phyloP scores from a whole-genome alignment of 2,888 invertebrate genomes.

The Drosophila formosana region DNA sequence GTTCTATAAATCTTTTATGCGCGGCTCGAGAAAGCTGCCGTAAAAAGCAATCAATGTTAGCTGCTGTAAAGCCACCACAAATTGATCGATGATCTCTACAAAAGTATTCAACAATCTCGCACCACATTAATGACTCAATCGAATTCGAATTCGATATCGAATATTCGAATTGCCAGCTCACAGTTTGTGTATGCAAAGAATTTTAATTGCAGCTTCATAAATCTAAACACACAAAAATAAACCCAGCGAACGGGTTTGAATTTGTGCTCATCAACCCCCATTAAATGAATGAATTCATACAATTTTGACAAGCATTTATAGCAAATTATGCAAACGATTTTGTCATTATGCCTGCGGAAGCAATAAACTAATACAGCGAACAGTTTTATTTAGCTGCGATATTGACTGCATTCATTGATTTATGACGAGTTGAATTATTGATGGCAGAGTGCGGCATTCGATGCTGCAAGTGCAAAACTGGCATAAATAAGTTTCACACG shows the following conservation, averaged over 20 bases:
- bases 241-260: not conserved
- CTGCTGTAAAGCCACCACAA: slow-evolving; percentile 23
- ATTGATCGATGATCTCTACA: slow-evolving; percentile 11
- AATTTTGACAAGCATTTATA: slow-evolving; percentile 20
- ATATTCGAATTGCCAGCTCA: not conserved
- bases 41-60: slow-evolving; percentile 31
- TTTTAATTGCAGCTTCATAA: slow-evolving; percentile 10
- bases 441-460: not conserved
- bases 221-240: slow-evolving; percentile 5
- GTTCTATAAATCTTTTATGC: slow-evolving; percentile 22
- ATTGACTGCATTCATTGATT: not conserved
- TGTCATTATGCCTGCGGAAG: slow-evolving; percentile 12
- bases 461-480: slow-evolving; percentile 9
- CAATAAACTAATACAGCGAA: not conserved
- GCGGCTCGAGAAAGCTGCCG: slow-evolving; percentile 32
- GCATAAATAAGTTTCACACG: slow-evolving; percentile 47
- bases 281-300: slow-evolving; percentile 3
- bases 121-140: slow-evolving; percentile 12
- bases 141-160: not conserved
- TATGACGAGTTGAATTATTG: not conserved
- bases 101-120: slow-evolving; percentile 9
- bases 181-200: slow-evolving; percentile 13
- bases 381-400: slow-evolving; percentile 1
- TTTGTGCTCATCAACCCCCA: not conserved
- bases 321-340: slow-evolving; percentile 19